Percentiles rank a stretch among this genome's conserved stretches.
These are phyloP conservation scores for Stictonetta naevosa DNA, from an alignment of 2,113 vertebrate species.

Conservation along the genomic window DNA sequence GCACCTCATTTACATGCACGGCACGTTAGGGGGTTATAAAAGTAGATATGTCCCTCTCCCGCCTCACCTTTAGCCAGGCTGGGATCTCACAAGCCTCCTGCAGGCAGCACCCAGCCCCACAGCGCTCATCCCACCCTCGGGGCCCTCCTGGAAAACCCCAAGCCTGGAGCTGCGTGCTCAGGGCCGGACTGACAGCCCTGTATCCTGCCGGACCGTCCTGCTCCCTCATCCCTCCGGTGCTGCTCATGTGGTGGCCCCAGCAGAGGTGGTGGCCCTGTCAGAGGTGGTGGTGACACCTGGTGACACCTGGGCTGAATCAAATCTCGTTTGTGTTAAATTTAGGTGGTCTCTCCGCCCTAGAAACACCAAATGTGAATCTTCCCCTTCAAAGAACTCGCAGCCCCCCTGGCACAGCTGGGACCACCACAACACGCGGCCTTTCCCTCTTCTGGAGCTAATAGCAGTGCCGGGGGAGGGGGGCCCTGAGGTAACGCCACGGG, in stretches of 20 bases:
- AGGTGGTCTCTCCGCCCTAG: background rate
- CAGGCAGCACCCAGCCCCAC: background rate
- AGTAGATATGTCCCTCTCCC: background rate
- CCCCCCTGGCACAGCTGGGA: background rate
- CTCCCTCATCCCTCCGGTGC: background rate
- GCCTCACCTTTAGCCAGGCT: conserved; percentile 6
- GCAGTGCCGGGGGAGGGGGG: background rate
- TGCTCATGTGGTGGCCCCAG: too few species aligned
- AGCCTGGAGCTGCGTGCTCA: background rate
- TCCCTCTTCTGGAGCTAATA: background rate
- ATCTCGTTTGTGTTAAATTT: background rate
- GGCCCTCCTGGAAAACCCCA: rapidly evolving
- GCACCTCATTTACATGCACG: conserved; percentile 34
- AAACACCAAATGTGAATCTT: background rate
- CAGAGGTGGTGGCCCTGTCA: too few species aligned
- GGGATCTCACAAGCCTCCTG: background rate
- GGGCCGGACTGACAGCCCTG: background rate
- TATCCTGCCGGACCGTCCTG: background rate
- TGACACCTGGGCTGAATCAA: background rate
- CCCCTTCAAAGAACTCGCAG: background rate
- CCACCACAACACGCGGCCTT: background rate
- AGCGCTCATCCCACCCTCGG: background rate
- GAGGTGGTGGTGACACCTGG: too few species aligned
- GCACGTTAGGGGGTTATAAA: background rate
- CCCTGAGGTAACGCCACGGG: background rate